Conservation (phyloP, 35 echinoderm and acorn worm genomes). For the Stichopus chloronotus region DNA sequence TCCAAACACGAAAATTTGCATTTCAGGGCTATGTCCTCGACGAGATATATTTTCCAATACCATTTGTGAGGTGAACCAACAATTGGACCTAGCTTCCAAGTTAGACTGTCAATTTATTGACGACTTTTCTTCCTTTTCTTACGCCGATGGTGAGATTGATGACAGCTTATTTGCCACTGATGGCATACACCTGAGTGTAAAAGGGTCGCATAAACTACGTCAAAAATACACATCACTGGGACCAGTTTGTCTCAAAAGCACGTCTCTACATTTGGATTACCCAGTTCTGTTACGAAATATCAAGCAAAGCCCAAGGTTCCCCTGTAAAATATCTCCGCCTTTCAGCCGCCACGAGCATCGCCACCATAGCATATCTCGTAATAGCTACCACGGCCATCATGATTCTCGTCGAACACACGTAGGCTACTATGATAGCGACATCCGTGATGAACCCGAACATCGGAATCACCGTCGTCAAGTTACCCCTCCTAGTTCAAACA, state of each 20-base stretch:
- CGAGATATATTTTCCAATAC: background rate
- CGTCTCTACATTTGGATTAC: too few species aligned
- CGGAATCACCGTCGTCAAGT: background rate
- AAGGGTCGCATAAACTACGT: background rate
- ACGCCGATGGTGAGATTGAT: background rate
- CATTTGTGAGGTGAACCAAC: background rate
- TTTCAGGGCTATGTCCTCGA: slow-evolving; percentile 15
- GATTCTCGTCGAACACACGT: background rate
- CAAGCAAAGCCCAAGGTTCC: background rate
- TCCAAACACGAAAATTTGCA: slow-evolving; percentile 15
- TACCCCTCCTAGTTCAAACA: background rate
- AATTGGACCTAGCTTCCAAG: slow-evolving; percentile 1
- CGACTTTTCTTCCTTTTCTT: background rate
- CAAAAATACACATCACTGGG: background rate
- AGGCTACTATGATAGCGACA: slow-evolving; percentile 12
- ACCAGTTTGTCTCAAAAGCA: too few species aligned
- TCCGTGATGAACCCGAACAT: background rate
- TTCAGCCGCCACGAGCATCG: background rate
- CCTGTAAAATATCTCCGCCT: background rate
- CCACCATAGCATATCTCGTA: background rate
- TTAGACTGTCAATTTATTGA: background rate
- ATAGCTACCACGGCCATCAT: background rate
- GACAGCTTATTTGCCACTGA: background rate
- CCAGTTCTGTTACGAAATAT: background rate
- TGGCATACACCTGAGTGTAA: background rate